phyloP scores from a whole-genome alignment of 2,888 invertebrate species.

The Ophion slaviceki region DNA sequence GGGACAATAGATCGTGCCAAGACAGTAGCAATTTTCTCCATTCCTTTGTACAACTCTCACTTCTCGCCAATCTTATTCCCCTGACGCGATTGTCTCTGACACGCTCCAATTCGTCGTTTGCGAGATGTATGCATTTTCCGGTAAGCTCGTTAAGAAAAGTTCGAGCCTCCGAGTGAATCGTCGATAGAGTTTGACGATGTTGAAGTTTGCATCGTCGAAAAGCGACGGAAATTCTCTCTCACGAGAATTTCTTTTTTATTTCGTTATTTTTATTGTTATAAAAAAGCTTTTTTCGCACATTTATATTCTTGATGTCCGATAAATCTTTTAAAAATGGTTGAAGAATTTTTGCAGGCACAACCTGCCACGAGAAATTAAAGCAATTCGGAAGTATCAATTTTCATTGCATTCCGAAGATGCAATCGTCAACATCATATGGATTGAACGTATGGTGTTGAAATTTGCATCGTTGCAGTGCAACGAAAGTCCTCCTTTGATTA shows the following conservation, averaged over 20 bases:
- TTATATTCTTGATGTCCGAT: not conserved
- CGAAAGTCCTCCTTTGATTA: no score
- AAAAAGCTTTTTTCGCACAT: not conserved
- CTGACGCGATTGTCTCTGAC: constrained; percentile 56
- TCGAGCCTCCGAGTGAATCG: constrained; percentile 7
- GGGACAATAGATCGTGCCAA: constrained; percentile 43
- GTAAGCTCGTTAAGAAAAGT: constrained; percentile 30
- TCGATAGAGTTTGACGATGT: not conserved
- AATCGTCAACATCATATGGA: no score
- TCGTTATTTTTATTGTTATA: not conserved
- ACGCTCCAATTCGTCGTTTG: constrained; percentile 58
- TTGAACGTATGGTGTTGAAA: no score
- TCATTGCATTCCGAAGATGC: not conserved
- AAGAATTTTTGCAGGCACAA: no score
- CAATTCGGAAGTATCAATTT: no score
- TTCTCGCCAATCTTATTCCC: constrained; percentile 48
- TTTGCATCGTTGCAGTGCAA: no score
- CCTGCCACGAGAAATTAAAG: no score
- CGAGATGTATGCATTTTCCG: constrained; percentile 37
- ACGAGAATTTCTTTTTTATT: constrained; percentile 5
- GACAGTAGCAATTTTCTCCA: constrained; percentile 37
- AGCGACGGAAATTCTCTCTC: no score
- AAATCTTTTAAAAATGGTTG: no score
- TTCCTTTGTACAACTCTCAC: constrained; percentile 33
- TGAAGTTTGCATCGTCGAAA: no score